Percentiles rank a stretch among this genome's conserved stretches.
These are phyloP conservation scores for Epinephelus awoara DNA, from an alignment of 2,797 vertebrate species.

Conservation along the genomic window DNA sequence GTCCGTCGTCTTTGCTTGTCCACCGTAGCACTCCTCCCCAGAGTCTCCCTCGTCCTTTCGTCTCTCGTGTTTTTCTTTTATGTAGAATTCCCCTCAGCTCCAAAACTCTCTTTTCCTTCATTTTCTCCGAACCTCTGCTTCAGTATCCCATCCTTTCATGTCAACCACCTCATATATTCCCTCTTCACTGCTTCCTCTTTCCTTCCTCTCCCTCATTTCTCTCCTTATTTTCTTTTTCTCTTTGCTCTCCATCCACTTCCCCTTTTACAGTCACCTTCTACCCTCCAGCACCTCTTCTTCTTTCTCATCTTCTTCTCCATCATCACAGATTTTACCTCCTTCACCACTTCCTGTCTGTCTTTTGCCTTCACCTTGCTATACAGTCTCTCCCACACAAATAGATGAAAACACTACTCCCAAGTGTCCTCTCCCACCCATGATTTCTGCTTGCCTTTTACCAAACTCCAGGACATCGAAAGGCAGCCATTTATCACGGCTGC, in stretches of 20 bases:
- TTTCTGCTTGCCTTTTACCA: slow-evolving; percentile 63
- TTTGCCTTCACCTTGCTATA: slow-evolving; percentile 42
- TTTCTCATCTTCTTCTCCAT: slow-evolving; percentile 14
- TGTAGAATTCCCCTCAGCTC: not conserved
- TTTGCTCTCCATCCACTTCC: slow-evolving; percentile 3
- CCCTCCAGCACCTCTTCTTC: not conserved
- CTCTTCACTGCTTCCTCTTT: not conserved
- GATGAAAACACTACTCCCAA: slow-evolving; percentile 52
- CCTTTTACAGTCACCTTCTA: not conserved
- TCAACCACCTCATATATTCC: not conserved
- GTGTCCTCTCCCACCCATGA: slow-evolving; percentile 65
- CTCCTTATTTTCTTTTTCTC: not conserved
- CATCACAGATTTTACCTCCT: slow-evolving; percentile 16
- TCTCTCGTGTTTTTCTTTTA: not conserved
- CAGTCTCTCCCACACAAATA: slow-evolving; percentile 31
- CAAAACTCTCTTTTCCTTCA: not conserved
- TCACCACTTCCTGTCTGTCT: slow-evolving; percentile 20
- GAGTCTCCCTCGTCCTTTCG: not conserved
- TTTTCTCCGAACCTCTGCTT: not conserved
- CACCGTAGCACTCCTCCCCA: not conserved
- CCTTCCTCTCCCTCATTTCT: not conserved
- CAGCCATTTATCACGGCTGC: slow-evolving; percentile 69
- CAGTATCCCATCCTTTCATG: slow-evolving; percentile 6
- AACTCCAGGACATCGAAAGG: slow-evolving; percentile 65
- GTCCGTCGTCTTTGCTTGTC: slow-evolving; percentile 25